Evolutionary conservation across 2,888 invertebrate species (phyloP).

Genomic region (Stictocephala bisonia): DNA sequence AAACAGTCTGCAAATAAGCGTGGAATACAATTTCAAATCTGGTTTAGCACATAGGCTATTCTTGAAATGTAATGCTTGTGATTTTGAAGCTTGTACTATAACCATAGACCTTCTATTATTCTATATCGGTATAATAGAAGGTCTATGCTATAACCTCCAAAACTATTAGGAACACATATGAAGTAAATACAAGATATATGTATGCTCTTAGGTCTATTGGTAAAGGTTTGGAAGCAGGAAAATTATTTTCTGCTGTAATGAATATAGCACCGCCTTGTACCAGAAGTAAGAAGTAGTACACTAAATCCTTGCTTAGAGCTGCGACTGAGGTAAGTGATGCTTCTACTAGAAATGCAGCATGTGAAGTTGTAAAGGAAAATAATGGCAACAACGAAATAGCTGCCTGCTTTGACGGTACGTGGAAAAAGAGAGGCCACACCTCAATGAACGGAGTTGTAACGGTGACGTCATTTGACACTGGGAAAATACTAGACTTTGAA

Average conservation of each 20-base stretch:
- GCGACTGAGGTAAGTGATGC: conserved; percentile 17
- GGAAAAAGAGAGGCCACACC: conserved; percentile 8
- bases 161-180: not conserved
- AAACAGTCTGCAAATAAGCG: too few species aligned
- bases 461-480: conserved; percentile 17
- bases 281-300: not conserved
- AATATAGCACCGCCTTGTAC: not conserved
- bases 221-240: not conserved
- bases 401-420: not conserved
- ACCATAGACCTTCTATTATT: too few species aligned
- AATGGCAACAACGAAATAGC: conserved; percentile 8
- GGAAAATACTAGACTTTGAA: conserved; percentile 9
- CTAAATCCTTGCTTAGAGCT: too few species aligned
- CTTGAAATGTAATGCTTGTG: too few species aligned
- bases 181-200: not conserved
- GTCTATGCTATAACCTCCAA: not conserved
- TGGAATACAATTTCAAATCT: too few species aligned
- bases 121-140: too few species aligned
- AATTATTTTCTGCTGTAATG: conserved; percentile 3
- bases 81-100: too few species aligned
- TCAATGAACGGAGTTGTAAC: conserved; percentile 27
- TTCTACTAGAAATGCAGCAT: conserved; percentile 20
- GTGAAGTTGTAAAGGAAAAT: conserved; percentile 13
- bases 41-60: too few species aligned
- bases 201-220: not conserved